Evolutionary conservation across 2,888 invertebrate genomes (phyloP).

Genomic region (Parasteatoda lunata): DNA sequence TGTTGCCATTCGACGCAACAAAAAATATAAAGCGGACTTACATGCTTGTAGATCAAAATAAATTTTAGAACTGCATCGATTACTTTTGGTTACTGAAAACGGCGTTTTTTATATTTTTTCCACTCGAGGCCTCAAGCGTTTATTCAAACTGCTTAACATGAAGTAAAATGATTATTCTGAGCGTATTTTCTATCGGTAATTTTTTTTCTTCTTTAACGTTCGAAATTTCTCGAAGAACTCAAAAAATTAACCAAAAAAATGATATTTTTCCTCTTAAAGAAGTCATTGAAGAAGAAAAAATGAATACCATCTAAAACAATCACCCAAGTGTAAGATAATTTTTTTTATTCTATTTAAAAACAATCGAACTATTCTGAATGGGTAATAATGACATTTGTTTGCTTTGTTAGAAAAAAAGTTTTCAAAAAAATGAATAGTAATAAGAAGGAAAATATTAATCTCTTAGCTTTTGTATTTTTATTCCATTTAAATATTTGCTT

Average conservation of each 20-base stretch:
- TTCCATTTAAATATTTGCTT: too few species aligned
- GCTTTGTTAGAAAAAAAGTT: too few species aligned
- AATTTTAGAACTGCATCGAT: constrained; percentile 40
- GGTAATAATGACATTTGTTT: too few species aligned
- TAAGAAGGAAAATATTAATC: too few species aligned
- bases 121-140: not conserved
- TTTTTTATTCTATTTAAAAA: not conserved
- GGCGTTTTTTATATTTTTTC: constrained; percentile 13
- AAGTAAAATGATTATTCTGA: constrained; percentile 1
- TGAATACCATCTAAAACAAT: not conserved
- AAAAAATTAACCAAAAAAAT: not conserved
- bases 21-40: not conserved
- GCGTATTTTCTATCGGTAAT: not conserved
- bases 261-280: not conserved
- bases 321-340: not conserved
- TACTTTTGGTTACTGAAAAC: constrained; percentile 2
- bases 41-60: constrained; percentile 3
- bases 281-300: not conserved
- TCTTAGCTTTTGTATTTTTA: too few species aligned
- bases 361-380: too few species aligned
- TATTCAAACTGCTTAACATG: constrained; percentile 6
- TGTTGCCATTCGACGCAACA: not conserved
- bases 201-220: not conserved
- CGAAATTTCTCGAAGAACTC: not conserved
- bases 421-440: too few species aligned